Evolutionary conservation across 2,888 invertebrate genomes (phyloP).

Genomic region (Petrolisthes manimaculis): DNA sequence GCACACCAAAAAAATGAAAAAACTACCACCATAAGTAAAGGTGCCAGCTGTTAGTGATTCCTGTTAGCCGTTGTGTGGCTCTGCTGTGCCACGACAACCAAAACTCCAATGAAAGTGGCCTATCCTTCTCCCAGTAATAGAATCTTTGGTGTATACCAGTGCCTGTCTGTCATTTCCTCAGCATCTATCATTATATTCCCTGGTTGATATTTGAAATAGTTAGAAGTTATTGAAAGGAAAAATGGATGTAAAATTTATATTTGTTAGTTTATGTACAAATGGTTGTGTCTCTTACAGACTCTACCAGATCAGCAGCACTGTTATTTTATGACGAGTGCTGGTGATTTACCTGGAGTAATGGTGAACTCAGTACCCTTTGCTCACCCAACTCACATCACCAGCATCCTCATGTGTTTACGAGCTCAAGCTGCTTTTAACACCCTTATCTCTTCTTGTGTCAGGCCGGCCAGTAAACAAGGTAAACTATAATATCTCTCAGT

Average conservation of each 20-base stretch:
- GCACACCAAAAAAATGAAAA: no score
- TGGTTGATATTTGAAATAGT: neutral
- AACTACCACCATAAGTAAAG: no score
- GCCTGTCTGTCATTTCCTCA: no score
- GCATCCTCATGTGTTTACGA: slow-evolving; percentile 84
- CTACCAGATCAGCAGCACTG: slow-evolving; percentile 94
- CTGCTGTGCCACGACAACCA: no score
- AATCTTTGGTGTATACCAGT: no score
- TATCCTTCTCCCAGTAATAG: no score
- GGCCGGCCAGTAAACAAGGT: slow-evolving; percentile 85
- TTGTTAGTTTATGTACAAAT: neutral
- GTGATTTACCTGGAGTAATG: slow-evolving; percentile 79
- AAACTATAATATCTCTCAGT: slow-evolving; percentile 63
- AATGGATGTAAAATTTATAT: neutral
- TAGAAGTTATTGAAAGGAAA: neutral
- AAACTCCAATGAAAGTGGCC: no score
- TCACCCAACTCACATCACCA: slow-evolving; percentile 91
- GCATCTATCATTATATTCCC: no score
- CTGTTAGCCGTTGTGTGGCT: no score
- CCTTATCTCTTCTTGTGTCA: slow-evolving; percentile 87
- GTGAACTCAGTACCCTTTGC: slow-evolving; percentile 90
- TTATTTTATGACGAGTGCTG: slow-evolving; percentile 89
- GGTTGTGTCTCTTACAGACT: slow-evolving; percentile 74
- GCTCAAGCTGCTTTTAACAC: slow-evolving; percentile 94
- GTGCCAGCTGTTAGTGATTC: no score